Evolutionary conservation across 2,888 invertebrate genomes (phyloP), one percentile per base, ranked within the genome.

Genomic region (Stenoptilia bipunctidactyla): DNA sequence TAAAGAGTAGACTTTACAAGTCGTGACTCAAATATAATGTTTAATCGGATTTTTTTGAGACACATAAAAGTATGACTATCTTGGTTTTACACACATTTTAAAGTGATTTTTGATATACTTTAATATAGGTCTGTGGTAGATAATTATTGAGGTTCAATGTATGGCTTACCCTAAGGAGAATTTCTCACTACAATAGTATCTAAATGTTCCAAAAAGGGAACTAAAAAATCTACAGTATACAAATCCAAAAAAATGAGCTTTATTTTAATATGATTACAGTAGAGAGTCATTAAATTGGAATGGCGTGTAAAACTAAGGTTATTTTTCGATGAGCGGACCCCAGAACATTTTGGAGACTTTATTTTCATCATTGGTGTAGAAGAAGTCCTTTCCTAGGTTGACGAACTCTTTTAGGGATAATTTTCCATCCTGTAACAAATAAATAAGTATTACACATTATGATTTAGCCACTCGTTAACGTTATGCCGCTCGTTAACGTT

Each of bases 331-430:
- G 37, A 93, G 77, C 6, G 94, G 93, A 20, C 94, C 94, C 93
- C 93, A 94, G 60, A 94, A 94, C 86, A 92, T 90, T 75, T 91
- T 92, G 54, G 93, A 93, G 44, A 93, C 90, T 50, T 86, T 87
- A 2, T 77, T 85, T 52, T 91, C 88, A 61, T 94, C 90, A 60
- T 93, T 92, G 0, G 91, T 89, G 39, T 90, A 74, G 72, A 94
- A 93, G 66, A 90, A 94, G 48, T 94, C 92, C 44, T 90, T 89
- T 15, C 94, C 94, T 42, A 92, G 85, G 58, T 89, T 90, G 15
- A 93, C 89, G 61, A 94, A 94, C 68, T 94, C 94, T 61, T 92
- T 88, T 42, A 88, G 63, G 13, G 90, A 90, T 40, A 94, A 65
- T 66, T 89, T 90, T 34, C 93, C 93, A 60, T 94, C 93, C 61